Conservation (phyloP, 2,797 vertebrate species). For the Emydoidea blandingii region DNA sequence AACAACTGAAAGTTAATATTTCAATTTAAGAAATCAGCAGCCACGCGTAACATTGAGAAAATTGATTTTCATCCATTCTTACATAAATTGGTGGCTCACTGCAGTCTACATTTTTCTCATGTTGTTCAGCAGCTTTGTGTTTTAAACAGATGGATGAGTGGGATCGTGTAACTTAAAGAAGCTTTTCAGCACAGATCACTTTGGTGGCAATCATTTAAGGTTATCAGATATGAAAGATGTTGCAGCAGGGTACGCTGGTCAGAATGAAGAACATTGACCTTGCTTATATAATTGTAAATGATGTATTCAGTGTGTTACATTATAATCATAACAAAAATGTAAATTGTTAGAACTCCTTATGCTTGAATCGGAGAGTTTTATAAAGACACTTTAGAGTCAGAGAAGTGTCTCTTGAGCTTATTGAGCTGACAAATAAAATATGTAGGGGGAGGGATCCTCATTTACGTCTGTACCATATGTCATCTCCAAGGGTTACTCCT, state of each 20-base stretch:
- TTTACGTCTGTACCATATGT: background rate
- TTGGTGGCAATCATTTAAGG: background rate
- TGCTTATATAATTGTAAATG: background rate
- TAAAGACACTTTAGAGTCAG: background rate
- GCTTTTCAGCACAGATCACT: background rate
- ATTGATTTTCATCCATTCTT: background rate
- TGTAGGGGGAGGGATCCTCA: too few relatives aligned
- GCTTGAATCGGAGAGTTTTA: background rate
- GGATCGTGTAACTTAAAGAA: background rate
- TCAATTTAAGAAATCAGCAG: background rate
- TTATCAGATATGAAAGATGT: background rate
- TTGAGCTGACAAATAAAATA: background rate
- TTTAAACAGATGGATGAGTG: background rate
- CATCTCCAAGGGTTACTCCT: too few relatives aligned
- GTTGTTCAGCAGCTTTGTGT: too few relatives aligned
- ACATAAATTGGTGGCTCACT: background rate
- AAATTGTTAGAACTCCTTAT: background rate
- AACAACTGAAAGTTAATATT: background rate
- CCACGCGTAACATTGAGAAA: background rate
- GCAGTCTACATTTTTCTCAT: background rate
- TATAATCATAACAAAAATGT: background rate
- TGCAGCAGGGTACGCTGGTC: background rate
- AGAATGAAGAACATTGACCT: background rate
- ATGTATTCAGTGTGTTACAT: too few relatives aligned
- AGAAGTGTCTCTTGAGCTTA: background rate